These are phyloP conservation scores for Crepidodera aurea DNA, from an alignment of 2,888 invertebrate species.

Conservation along the genomic window DNA sequence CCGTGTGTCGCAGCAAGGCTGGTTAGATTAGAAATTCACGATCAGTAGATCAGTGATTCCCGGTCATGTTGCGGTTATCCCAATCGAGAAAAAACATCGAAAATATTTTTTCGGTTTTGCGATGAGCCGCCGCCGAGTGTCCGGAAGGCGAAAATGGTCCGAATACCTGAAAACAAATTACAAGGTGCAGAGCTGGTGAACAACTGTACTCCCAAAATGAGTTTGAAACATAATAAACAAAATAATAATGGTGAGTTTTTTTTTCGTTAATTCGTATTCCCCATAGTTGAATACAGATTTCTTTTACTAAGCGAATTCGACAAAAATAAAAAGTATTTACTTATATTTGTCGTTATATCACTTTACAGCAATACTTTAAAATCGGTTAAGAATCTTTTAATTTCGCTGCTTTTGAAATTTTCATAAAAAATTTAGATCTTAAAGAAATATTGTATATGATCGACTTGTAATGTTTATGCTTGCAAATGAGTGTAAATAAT, in stretches of 20 bases:
- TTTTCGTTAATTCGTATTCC: too few relatives aligned
- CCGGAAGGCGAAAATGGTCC: slow-evolving; percentile 21
- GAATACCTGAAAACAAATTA: slow-evolving; percentile 6
- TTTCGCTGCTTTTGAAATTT: too few relatives aligned
- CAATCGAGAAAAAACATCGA: slow-evolving; percentile 6
- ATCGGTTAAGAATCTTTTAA: too few relatives aligned
- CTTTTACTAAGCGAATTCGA: too few relatives aligned
- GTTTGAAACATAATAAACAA: slow-evolving; percentile 41
- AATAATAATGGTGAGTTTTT: slow-evolving; percentile 52
- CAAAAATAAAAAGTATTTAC: too few relatives aligned
- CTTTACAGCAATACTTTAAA: too few relatives aligned
- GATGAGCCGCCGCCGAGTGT: slow-evolving; percentile 13
- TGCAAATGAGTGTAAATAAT: too few relatives aligned
- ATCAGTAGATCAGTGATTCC: slow-evolving; percentile 23
- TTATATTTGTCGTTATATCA: too few relatives aligned
- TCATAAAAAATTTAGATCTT: too few relatives aligned
- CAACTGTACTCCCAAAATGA: slow-evolving; percentile 39
- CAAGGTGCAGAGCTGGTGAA: slow-evolving; percentile 3
- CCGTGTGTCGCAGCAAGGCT: slow-evolving; percentile 28
- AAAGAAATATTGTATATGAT: too few relatives aligned
- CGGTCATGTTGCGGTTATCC: slow-evolving; percentile 22
- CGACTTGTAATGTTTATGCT: too few relatives aligned
- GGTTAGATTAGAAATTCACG: slow-evolving; percentile 22
- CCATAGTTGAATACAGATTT: too few relatives aligned
- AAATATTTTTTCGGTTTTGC: slow-evolving; percentile 16